phyloP scores from a whole-genome alignment of 2,888 invertebrate genomes.

The Zonitis immaculata region DNA sequence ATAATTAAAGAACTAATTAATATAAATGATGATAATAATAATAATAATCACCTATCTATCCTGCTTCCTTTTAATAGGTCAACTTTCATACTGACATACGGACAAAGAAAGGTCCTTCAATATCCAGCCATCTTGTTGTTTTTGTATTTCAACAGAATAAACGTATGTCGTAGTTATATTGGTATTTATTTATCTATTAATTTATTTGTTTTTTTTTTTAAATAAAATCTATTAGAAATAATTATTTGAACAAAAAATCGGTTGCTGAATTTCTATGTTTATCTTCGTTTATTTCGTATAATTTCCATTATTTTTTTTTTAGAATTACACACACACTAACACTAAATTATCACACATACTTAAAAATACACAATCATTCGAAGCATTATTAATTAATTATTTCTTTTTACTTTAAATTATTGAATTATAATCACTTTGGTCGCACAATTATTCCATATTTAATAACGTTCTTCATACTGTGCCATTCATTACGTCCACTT shows the following conservation, averaged over 20 bases:
- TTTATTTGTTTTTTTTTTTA: conserved; percentile 2
- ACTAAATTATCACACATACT: conserved; percentile 11
- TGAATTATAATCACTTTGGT: conserved; percentile 27
- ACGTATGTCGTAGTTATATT: not conserved
- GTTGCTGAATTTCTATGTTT: no score
- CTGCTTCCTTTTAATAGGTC: conserved; percentile 59
- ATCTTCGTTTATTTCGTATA: no score
- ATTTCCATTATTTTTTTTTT: no score
- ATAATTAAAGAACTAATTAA: not conserved
- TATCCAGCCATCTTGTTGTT: conserved; percentile 65
- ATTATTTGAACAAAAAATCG: no score
- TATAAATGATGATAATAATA: not conserved
- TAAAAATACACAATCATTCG: not conserved
- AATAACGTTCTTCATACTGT: conserved; percentile 42
- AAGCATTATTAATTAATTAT: not conserved
- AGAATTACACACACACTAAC: conserved; percentile 19
- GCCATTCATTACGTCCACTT: conserved; percentile 42
- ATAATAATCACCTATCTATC: conserved; percentile 57
- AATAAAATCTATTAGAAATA: not conserved
- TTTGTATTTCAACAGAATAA: not conserved
- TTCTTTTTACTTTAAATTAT: not conserved
- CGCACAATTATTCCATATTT: conserved; percentile 41
- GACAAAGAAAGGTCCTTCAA: conserved; percentile 64
- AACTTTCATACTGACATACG: conserved; percentile 67
- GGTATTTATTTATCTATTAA: not conserved